phyloP scores from a whole-genome alignment of 2,113 vertebrate species.

The Numida meleagris region DNA sequence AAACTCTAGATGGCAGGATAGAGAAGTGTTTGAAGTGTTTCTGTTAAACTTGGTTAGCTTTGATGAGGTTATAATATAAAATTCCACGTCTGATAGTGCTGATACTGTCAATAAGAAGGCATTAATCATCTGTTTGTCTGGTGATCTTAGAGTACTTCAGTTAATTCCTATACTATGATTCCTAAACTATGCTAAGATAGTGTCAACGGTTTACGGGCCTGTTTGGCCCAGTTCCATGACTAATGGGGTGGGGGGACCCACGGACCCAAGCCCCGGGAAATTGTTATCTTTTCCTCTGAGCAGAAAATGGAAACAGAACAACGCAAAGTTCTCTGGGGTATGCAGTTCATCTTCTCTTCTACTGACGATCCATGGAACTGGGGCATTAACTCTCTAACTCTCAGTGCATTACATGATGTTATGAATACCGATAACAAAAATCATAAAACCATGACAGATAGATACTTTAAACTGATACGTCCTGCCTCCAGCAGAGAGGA shows the following conservation, averaged over 20 bases:
- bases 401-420: too few relatives aligned
- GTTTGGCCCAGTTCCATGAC: too few relatives aligned
- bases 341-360: too few relatives aligned
- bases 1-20: neutral
- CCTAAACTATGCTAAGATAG: neutral
- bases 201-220: too few relatives aligned
- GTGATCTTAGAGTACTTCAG: neutral
- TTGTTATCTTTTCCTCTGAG: too few relatives aligned
- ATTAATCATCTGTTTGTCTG: neutral
- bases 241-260: too few relatives aligned
- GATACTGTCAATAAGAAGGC: neutral
- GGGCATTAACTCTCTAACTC: too few relatives aligned
- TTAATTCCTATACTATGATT: neutral
- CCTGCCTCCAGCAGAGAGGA: conserved; percentile 20
- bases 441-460: conserved; percentile 7
- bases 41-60: neutral
- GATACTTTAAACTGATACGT: neutral
- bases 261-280: too few relatives aligned
- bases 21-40: neutral
- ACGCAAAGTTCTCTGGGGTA: too few relatives aligned
- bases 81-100: neutral
- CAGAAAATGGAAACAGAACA: too few relatives aligned
- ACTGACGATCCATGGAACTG: too few relatives aligned
- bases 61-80: neutral
- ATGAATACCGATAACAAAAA: too few relatives aligned